Conservation (phyloP, 2,113 vertebrate genomes). For the Nyctereutes procyonoides region DNA sequence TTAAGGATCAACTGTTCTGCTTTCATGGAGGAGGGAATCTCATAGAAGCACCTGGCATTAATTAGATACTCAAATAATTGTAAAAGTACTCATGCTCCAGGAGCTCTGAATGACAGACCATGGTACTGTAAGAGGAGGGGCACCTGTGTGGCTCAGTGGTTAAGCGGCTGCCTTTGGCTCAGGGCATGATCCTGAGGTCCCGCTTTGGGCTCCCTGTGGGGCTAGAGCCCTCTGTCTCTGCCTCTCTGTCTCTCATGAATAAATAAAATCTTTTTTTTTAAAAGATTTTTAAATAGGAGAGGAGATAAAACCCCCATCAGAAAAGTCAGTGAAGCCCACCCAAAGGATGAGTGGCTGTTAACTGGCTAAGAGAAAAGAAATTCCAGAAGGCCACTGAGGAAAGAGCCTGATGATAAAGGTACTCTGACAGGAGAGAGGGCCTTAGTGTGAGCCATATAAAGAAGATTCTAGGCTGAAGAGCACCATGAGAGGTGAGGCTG, state of each 20-base stretch:
- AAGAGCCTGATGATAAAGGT: neutral
- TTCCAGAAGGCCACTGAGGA: neutral
- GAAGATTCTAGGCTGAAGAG: neutral
- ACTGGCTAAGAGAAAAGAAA: neutral
- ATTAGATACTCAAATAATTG: neutral
- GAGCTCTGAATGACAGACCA: neutral
- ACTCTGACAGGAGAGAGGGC: neutral
- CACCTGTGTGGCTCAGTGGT: too few species aligned
- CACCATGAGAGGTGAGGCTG: accelerated
- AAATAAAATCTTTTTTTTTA: too few species aligned
- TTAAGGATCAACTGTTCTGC: neutral
- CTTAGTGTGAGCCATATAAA: neutral
- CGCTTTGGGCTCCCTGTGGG: too few species aligned
- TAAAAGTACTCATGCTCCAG: neutral
- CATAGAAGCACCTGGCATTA: neutral
- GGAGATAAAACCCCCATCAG: too few species aligned
- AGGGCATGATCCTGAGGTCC: too few species aligned
- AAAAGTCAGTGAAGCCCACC: neutral
- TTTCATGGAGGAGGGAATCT: neutral
- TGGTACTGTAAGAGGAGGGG: neutral
- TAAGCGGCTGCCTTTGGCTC: too few species aligned
- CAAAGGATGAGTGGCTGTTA: neutral
- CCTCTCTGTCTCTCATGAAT: too few species aligned
- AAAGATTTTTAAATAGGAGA: too few species aligned
- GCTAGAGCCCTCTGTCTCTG: too few species aligned